phyloP scores from a whole-genome alignment of 2,797 vertebrate genomes.

The Sphaeramia orbicularis region DNA sequence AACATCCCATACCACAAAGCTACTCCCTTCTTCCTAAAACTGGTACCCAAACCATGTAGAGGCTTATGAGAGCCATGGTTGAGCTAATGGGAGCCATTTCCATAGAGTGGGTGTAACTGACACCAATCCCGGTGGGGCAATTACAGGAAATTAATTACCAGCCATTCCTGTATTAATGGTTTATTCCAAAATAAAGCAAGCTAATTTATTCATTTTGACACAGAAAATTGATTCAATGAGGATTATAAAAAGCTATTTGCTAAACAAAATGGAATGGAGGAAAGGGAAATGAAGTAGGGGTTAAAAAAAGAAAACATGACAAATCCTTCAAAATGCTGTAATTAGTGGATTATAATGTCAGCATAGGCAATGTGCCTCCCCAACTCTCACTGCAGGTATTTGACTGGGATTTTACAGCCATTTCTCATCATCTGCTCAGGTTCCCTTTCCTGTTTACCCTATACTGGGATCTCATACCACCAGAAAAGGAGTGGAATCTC shows the following conservation, averaged over 20 bases:
- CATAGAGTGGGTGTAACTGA: conserved; percentile 82
- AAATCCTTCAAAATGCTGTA: conserved; percentile 78
- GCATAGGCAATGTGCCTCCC: conserved; percentile 45
- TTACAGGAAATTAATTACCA: conserved; percentile 87
- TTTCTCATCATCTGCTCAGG: conserved; percentile 63
- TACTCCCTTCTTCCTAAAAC: conserved; percentile 29
- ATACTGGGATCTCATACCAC: conserved; percentile 44
- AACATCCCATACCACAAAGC: conserved; percentile 19
- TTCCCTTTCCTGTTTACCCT: conserved; percentile 79
- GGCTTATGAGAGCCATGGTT: conserved; percentile 69
- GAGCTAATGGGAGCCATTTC: conserved; percentile 79
- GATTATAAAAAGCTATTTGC: conserved; percentile 86
- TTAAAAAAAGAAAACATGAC: conserved; percentile 80
- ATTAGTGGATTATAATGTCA: conserved; percentile 77
- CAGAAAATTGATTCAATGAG: conserved; percentile 83
- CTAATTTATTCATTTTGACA: conserved; percentile 86
- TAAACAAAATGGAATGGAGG: conserved; percentile 80
- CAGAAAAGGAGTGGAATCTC: conserved; percentile 77
- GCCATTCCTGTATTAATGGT: conserved; percentile 83
- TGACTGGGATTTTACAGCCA: conserved; percentile 47
- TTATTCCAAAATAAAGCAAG: conserved; percentile 86
- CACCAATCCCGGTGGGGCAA: conserved; percentile 85
- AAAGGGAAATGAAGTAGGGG: conserved; percentile 73
- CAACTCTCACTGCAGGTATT: conserved; percentile 57
- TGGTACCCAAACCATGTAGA: conserved; percentile 56